Conservation (phyloP, 2,888 invertebrate species). For the Xanthorhoe spadicearia region DNA sequence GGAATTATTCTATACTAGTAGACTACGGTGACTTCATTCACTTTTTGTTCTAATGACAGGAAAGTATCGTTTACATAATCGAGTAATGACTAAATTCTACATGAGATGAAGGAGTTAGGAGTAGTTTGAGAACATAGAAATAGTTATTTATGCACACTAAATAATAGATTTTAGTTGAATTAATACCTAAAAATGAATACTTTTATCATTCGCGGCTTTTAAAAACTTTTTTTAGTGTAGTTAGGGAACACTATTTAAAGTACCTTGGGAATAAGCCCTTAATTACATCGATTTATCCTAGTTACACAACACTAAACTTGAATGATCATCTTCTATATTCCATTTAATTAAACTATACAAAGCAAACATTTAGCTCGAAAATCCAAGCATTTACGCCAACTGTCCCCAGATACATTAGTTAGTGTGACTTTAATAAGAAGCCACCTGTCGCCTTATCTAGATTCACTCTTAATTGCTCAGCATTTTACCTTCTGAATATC, state of each 20-base stretch:
- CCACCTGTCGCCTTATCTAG: constrained; percentile 69
- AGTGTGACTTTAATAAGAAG: constrained; percentile 74
- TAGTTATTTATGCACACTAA: too few species aligned
- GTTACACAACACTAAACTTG: background rate
- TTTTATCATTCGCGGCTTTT: too few species aligned
- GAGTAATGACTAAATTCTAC: too few species aligned
- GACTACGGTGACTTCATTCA: constrained; percentile 1
- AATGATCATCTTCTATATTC: background rate
- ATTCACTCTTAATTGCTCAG: constrained; percentile 70
- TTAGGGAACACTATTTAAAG: too few species aligned
- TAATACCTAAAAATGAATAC: too few species aligned
- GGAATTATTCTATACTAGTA: constrained; percentile 34
- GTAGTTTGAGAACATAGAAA: too few species aligned
- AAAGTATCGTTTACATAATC: too few species aligned
- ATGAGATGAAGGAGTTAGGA: too few species aligned
- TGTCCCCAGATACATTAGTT: constrained; percentile 59
- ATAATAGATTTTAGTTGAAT: too few species aligned
- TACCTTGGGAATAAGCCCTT: too few species aligned
- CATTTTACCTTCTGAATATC: constrained; percentile 48
- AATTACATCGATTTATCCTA: background rate
- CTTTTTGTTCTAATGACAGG: background rate
- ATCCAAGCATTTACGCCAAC: constrained; percentile 25
- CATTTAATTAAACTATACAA: background rate
- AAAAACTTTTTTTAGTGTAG: too few species aligned
- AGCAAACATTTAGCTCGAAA: constrained; percentile 17